Evolutionary conservation across 2,888 invertebrate species (phyloP).

Genomic region (Prenolepis imparis): DNA sequence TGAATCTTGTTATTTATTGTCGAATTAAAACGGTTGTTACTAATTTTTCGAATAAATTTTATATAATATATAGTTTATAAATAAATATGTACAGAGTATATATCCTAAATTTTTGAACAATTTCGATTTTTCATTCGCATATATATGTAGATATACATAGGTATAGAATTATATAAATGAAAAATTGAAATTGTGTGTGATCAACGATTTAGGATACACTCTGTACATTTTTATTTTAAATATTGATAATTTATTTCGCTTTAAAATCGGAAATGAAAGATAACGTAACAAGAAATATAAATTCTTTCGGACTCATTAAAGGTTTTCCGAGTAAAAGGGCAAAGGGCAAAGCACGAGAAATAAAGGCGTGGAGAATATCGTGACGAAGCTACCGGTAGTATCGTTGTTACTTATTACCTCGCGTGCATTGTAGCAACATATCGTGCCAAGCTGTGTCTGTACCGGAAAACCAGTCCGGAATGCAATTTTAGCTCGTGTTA

Average conservation of each 20-base stretch:
- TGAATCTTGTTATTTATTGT: too few species aligned
- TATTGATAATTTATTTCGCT: neutral
- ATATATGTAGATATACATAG: too few species aligned
- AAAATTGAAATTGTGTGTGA: neutral
- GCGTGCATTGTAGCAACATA: slow-evolving; percentile 40
- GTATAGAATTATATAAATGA: neutral
- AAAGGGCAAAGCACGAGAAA: slow-evolving; percentile 32
- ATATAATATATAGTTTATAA: too few species aligned
- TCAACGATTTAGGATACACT: neutral
- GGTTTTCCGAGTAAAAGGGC: slow-evolving; percentile 29
- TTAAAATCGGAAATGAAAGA: neutral
- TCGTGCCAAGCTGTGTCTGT: slow-evolving; percentile 43
- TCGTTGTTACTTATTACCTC: slow-evolving; percentile 51
- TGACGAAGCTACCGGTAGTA: slow-evolving; percentile 38
- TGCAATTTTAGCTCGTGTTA: slow-evolving; percentile 34
- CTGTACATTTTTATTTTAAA: neutral
- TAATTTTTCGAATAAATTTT: neutral
- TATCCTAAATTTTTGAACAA: too few species aligned
- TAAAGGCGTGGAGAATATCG: slow-evolving; percentile 35
- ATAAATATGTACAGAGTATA: too few species aligned
- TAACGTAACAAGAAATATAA: neutral
- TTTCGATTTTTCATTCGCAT: too few species aligned
- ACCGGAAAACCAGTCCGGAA: slow-evolving; percentile 14
- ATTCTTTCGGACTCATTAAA: slow-evolving; percentile 18
- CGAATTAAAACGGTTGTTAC: neutral